Evolutionary conservation across 2,797 vertebrate species (phyloP).

Genomic region (Ceryle rudis): DNA sequence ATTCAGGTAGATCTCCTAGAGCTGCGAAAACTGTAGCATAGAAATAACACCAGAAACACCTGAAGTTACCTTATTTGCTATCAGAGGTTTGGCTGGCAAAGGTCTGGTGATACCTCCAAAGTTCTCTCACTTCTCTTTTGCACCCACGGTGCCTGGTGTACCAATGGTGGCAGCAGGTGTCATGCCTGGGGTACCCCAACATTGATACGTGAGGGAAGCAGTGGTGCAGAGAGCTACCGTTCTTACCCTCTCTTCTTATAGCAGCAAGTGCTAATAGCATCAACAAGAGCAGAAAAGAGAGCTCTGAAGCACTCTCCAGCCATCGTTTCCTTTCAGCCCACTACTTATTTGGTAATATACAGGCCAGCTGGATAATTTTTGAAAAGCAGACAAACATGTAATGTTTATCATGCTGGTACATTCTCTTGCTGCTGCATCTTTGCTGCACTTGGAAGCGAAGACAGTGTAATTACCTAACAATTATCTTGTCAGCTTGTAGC

Average conservation of each 20-base stretch:
- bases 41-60: neutral
- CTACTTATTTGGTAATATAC: neutral
- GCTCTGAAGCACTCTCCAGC: neutral
- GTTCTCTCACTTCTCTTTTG: neutral
- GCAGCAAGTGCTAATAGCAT: neutral
- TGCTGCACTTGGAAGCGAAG: slow-evolving; percentile 55
- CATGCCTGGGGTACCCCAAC: neutral
- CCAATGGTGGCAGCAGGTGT: neutral
- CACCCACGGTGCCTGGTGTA: neutral
- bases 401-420: slow-evolving; percentile 51
- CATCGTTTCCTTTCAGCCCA: neutral
- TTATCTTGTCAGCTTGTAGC: slow-evolving; percentile 68
- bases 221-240: neutral
- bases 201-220: neutral
- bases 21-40: neutral
- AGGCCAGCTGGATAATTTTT: neutral
- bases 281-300: neutral
- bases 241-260: neutral
- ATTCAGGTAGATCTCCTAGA: neutral
- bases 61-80: neutral
- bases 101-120: neutral
- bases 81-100: neutral
- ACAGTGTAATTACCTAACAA: slow-evolving; percentile 65
- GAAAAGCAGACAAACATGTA: neutral
- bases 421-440: slow-evolving; percentile 33